Base-by-base conservation (phyloP, 1,140 invertebrate species). In the Heliconius eleuchia region DNA sequence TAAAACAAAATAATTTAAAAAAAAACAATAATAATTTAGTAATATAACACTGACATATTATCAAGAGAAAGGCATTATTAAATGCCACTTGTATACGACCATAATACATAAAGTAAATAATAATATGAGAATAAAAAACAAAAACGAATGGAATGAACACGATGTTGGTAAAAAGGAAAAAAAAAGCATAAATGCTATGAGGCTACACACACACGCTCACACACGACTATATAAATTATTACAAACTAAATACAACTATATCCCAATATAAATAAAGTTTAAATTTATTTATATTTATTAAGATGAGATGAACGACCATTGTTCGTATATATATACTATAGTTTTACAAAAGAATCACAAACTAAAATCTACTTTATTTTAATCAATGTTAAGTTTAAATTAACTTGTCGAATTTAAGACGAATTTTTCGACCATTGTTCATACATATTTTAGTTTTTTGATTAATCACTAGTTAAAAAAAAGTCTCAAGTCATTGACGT, bases 141-240 rank as follows among this genome's bases (percentile, higher is more conserved):
- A 73, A 73, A 77, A 80, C 71, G 77, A 85, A 83, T 80, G 77
- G 82, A 82, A 73, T 79, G 75, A 70, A 79, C 23, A 73, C 73
- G 77, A 76, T 75, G 39, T 77, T 16, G 70, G 78, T 73, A 52
- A n/a, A 70, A 79, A 75, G 76, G 81, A 73, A 74, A 60, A 81
- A 34, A 80, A 83, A 46, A 80, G 77, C 79, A 79, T 74, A 46
- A 46, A 83, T 76, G 79, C 79, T 81, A 82, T 80, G 77, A 84
- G 76, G 81, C 80, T 79, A 52, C 82, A 74, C 80, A 76, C 60
- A 76, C 60, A 46, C 74, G 72, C 66, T 50, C 76, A 76, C 77
- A 84, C 19, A 66, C 23, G 27, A 66, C 27, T 66, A 66, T 16
- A 11, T 23, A 66, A 30, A 3, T 30, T 5, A 66, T 66, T 13